Conservation (phyloP, 2,888 invertebrate genomes). For the Pristionchus mayeri region DNA sequence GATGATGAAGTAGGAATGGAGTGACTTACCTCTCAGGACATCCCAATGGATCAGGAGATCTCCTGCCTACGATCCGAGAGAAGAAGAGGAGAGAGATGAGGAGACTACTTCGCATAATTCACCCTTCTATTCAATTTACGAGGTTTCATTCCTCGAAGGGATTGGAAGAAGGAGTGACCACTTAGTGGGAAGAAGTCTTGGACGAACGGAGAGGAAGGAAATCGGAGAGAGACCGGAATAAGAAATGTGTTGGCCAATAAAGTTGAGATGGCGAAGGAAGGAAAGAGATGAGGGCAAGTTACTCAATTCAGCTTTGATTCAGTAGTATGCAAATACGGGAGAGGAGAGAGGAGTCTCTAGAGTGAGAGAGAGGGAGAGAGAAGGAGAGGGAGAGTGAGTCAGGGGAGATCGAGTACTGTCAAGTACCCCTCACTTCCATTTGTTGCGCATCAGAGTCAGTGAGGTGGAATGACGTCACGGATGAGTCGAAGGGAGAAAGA, state of each 20-base stretch:
- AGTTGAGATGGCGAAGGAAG: constrained; percentile 7
- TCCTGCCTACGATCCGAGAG: neutral
- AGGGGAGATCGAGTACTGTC: neutral
- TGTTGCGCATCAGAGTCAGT: constrained; percentile 13
- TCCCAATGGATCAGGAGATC: neutral
- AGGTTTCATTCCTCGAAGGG: neutral
- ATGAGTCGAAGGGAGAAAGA: neutral
- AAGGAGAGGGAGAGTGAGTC: neutral
- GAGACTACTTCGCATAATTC: neutral
- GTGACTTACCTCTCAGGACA: neutral
- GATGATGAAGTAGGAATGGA: no score
- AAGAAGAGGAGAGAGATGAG: neutral
- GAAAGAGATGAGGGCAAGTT: neutral
- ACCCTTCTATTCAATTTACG: neutral
- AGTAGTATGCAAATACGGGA: constrained; percentile 22
- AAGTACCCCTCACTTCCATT: constrained; percentile 7
- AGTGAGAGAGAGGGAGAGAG: constrained; percentile 10
- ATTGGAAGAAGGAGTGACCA: neutral
- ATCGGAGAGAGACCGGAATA: constrained; percentile 21
- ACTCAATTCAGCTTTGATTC: constrained; percentile 7
- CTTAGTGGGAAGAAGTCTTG: neutral
- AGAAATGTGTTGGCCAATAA: constrained; percentile 11
- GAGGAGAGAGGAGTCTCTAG: constrained; percentile 2
- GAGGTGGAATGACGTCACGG: constrained; percentile 24
- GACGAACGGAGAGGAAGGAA: constrained; percentile 21